Percentiles rank a stretch among this genome's conserved stretches.
Conservation (phyloP, 2,113 vertebrate genomes). For the Poeciliopsis prolifica region DNA sequence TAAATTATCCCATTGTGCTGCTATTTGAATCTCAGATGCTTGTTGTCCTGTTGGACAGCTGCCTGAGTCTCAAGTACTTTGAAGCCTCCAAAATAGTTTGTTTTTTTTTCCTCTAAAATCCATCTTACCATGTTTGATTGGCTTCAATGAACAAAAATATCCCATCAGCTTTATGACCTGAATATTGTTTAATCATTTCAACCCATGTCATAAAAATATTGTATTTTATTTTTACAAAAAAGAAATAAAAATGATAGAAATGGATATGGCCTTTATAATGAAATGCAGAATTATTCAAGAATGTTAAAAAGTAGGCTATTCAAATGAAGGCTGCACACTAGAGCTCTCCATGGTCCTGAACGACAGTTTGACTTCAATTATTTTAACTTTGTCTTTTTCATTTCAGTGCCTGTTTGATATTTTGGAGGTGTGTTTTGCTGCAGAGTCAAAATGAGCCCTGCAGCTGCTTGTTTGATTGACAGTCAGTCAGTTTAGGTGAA, state of each 20-base stretch:
- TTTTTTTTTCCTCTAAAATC: neutral
- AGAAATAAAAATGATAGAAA: neutral
- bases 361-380: neutral
- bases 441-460: too few species aligned
- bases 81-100: neutral
- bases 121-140: neutral
- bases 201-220: too few species aligned
- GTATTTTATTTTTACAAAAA: neutral
- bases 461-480: too few species aligned
- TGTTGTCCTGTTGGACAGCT: neutral
- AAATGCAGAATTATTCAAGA: neutral
- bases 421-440: neutral
- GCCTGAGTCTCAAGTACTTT: neutral
- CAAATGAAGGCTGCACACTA: neutral
- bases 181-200: too few species aligned
- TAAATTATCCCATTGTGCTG: neutral
- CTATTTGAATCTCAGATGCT: neutral
- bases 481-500: too few species aligned
- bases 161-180: neutral
- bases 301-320: neutral
- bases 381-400: neutral
- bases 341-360: slow-evolving; percentile 40
- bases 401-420: neutral
- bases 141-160: neutral
- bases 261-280: neutral